Conservation (phyloP, 2,113 vertebrate species). For the Chroicocephalus ridibundus region DNA sequence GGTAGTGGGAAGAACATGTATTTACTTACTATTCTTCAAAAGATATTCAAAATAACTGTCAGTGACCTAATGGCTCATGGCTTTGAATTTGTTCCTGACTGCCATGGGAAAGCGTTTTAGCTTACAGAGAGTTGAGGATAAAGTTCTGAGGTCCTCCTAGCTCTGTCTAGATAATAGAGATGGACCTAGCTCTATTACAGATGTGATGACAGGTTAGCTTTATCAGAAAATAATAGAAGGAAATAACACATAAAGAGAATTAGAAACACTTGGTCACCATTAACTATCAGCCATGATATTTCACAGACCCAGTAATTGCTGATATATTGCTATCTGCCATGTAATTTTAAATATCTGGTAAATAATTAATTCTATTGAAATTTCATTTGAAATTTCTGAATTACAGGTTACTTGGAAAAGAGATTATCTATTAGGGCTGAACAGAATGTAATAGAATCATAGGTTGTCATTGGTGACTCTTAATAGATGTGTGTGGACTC, state of each 20-base stretch:
- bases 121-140: neutral
- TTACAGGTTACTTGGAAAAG: neutral
- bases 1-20: neutral
- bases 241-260: neutral
- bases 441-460: neutral
- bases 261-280: neutral
- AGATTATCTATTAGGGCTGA: neutral
- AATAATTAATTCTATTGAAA: conserved; percentile 20
- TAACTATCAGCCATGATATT: neutral
- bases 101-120: neutral
- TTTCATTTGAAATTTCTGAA: neutral
- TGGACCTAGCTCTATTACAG: neutral
- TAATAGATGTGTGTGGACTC: neutral
- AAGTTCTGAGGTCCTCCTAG: neutral
- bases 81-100: neutral
- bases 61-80: neutral
- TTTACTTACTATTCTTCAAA: neutral
- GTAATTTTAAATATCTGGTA: conserved; percentile 5
- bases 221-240: neutral
- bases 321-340: neutral
- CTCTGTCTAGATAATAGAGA: neutral
- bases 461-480: neutral
- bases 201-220: neutral
- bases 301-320: neutral
- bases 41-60: neutral